Base-by-base conservation (phyloP, 2,888 invertebrate genomes). In the Notodonta dromedarius region DNA sequence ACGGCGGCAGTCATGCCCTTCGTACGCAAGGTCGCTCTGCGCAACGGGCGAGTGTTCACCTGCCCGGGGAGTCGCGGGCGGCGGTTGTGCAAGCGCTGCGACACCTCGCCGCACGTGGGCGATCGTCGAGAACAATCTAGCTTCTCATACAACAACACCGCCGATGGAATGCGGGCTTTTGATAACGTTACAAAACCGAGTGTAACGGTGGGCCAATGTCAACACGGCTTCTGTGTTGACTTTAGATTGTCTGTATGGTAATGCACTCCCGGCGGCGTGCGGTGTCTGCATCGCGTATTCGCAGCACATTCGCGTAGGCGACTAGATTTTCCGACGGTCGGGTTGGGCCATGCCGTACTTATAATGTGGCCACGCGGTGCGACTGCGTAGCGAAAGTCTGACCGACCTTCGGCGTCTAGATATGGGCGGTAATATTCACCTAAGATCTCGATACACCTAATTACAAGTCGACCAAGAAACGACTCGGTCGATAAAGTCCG, bases 191-290 rank as follows among this genome's bases (percentile, higher is more conserved):
- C 91, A 87, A 91, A 90, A 91, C 83, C 83, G 83, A 81, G 78
- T 84, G 84, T 89, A 88, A 88, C 86, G 83, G 84, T 85, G 83
- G 87, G 88, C 91, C 91, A 93, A 93, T 92, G 93, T 93, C 93
- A 92, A 87, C 87, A 85, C 84, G 84, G 87, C 87, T 88, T 83
- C 87, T 71, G 82, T 83, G 79, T 83, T 80, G 81, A 78, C 80
- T 82, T 76, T 78, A 84, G 80, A 85, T 83, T 83, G 84, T 87
- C 80, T 82, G 79, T 88, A 90, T 91, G 90, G 78, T 88, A 90
- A 91, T 90, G 76, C 67, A 79, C 66, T 73, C 67, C 72, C 66
- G 70, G 70, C 66, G 66, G 69, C 58, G 69, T 63, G 70, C 66
- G 60, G 70, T 79, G 81, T 77, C 71, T 74, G 83, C 83, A 78